A percentile compares a stretch with the other conserved stretches of the same genome.
Conservation (phyloP, 2,797 vertebrate genomes). For the Ambastaia sidthimunki region DNA sequence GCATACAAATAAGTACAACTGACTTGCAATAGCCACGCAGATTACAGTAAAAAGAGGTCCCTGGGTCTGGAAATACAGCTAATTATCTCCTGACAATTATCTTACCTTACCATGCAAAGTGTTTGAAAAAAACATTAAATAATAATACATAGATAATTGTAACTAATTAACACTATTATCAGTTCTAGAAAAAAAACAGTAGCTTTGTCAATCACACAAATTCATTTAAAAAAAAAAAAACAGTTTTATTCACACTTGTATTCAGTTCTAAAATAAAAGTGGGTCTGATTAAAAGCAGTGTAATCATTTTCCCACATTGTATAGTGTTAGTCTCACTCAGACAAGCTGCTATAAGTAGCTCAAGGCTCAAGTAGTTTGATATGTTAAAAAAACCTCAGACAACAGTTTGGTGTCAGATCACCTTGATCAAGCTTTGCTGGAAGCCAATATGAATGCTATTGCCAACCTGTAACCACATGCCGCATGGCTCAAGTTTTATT, state of each 20-base stretch:
- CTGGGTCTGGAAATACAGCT: not conserved
- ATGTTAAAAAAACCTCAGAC: constrained; percentile 12
- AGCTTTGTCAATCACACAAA: not conserved
- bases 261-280: not conserved
- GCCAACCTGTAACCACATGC: constrained; percentile 53
- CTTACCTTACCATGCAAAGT: not conserved
- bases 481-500: constrained; percentile 49
- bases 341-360: constrained; percentile 8
- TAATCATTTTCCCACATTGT: not conserved
- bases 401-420: constrained; percentile 25
- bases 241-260: not conserved
- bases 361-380: constrained; percentile 15
- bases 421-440: constrained; percentile 41
- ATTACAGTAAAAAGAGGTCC: not conserved
- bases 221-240: not conserved
- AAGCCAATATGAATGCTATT: constrained; percentile 41
- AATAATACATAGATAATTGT: not conserved
- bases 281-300: not conserved
- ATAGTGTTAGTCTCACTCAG: not conserved
- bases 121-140: not conserved
- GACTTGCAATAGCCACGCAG: not conserved
- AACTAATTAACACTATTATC: not conserved
- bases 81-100: not conserved
- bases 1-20: constrained; percentile 36
- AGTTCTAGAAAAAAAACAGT: not conserved